Conservation (phyloP, 2,113 vertebrate genomes). For the Hydropotes inermis region DNA sequence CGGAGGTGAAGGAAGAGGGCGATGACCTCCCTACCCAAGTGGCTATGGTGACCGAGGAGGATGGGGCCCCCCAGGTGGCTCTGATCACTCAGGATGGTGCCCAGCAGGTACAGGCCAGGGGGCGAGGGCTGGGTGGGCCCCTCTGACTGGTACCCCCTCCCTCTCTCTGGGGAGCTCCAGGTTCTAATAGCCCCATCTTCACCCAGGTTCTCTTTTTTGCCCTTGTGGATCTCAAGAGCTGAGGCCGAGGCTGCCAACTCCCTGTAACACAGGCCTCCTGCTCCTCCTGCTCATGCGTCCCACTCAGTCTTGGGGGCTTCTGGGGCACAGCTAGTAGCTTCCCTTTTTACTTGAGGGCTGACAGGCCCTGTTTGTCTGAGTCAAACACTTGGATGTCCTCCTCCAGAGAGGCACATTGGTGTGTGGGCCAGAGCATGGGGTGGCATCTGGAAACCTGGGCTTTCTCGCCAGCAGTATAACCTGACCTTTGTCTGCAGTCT, state of each 20-base stretch:
- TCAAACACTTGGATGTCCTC: background rate
- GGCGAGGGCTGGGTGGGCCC: background rate
- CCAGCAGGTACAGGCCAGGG: slow-evolving; percentile 79
- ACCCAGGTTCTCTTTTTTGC: background rate
- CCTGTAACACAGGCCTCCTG: background rate
- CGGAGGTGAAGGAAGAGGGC: slow-evolving; percentile 77
- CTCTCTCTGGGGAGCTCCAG: background rate
- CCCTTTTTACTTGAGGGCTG: background rate
- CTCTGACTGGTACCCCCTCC: background rate
- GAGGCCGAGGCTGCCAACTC: background rate
- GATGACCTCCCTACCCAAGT: slow-evolving; percentile 69
- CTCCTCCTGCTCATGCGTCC: background rate
- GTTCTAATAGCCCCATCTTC: background rate
- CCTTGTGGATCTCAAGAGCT: background rate
- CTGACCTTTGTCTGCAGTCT: background rate
- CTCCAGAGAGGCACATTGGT: background rate
- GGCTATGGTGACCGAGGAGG: slow-evolving; percentile 77
- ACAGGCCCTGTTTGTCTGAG: background rate
- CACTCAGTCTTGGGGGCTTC: background rate
- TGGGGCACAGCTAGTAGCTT: background rate
- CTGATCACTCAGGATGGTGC: slow-evolving; percentile 81
- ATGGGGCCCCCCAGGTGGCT: slow-evolving; percentile 77
- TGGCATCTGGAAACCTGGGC: background rate
- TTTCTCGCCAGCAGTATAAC: background rate
- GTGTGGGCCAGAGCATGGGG: background rate